Evolutionary conservation across 2,797 vertebrate species (phyloP), one percentile per base, ranked within the genome.

Genomic region (Notolepis coatsorum): DNA sequence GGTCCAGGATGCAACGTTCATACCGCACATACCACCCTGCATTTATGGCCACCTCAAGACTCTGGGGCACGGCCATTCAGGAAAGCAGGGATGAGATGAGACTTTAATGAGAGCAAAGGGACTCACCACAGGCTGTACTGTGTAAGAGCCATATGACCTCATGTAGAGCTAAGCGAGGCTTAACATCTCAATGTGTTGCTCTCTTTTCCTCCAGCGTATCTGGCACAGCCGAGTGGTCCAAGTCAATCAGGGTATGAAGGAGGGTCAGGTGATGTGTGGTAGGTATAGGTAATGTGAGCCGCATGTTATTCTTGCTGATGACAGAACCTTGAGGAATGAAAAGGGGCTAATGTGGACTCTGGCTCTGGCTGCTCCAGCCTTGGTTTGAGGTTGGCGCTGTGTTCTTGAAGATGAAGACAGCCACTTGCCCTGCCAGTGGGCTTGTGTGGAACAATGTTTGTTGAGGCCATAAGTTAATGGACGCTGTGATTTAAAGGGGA

Each of bases 381-480:
- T 45, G 28, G 27, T n/a, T 57, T 30, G 17, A 45, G 30, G 28
- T 35, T 15, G 28, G 17, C 20, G 54, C 24, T 56, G 38, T 33
- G 37, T 42, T 55, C 17, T 41, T 42, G 6, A 17, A 28, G 33
- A 30, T 45, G 24, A 45, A 9, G 42, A 51, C 17, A 20, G 10
- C 8, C 39, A 10, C 9, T 5, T 42, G 5, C 17, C 8, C 13
- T 9, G 53, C 53, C 41, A 57, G 42, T 13, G 18, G 20, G 18
- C 54, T 30, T 41, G 45, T 57, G 39, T 57, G 41, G 54, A 31
- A 31, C 31, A 43, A 12, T 24, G 24, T 25, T 43, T 42, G 37
- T 35, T 27, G 13, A 28, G 28, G 20, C 30, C 20, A 27, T 18
- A 12, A 7, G 54, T 28, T 56, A 38, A 28, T 25, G 23, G 13